These are phyloP conservation scores for Epinephelus moara DNA, from an alignment of 2,113 vertebrate species.

Conservation along the genomic window DNA sequence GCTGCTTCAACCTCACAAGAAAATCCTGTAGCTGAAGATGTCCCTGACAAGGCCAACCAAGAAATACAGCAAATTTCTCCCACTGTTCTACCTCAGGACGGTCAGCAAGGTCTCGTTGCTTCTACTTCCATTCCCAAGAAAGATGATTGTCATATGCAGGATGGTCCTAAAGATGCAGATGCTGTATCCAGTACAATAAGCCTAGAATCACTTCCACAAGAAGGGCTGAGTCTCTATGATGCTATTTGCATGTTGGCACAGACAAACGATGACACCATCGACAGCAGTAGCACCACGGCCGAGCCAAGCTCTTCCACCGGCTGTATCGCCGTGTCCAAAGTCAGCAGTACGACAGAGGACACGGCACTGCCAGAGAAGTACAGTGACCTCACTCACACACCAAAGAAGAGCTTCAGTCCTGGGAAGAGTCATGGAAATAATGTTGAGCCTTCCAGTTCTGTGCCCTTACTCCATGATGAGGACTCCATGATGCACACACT, in stretches of 20 bases:
- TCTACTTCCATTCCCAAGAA: not conserved
- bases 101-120: slow-evolving; percentile 20
- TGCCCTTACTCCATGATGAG: slow-evolving; percentile 86
- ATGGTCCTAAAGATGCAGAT: slow-evolving; percentile 63
- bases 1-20: not conserved
- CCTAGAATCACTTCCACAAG: slow-evolving; percentile 63
- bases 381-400: slow-evolving; percentile 32
- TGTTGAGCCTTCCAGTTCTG: slow-evolving; percentile 58
- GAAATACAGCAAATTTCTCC: not conserved
- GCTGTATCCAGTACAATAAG: slow-evolving; percentile 79
- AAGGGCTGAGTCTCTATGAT: slow-evolving; percentile 68
- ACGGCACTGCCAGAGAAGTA: not conserved
- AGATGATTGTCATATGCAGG: not conserved
- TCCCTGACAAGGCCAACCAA: not conserved
- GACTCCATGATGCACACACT: slow-evolving; percentile 94
- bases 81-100: slow-evolving; percentile 1
- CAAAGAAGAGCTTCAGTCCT: slow-evolving; percentile 62
- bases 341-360: slow-evolving; percentile 72
- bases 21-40: not conserved
- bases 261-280: not conserved
- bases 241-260: slow-evolving; percentile 64
- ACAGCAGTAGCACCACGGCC: not conserved
- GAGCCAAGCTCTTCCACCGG: slow-evolving; percentile 42
- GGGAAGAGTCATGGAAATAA: slow-evolving; percentile 64
- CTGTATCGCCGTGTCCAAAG: slow-evolving; percentile 58